Evolutionary conservation across 2,113 vertebrate genomes (phyloP).

Genomic region (Silurus glanis): DNA sequence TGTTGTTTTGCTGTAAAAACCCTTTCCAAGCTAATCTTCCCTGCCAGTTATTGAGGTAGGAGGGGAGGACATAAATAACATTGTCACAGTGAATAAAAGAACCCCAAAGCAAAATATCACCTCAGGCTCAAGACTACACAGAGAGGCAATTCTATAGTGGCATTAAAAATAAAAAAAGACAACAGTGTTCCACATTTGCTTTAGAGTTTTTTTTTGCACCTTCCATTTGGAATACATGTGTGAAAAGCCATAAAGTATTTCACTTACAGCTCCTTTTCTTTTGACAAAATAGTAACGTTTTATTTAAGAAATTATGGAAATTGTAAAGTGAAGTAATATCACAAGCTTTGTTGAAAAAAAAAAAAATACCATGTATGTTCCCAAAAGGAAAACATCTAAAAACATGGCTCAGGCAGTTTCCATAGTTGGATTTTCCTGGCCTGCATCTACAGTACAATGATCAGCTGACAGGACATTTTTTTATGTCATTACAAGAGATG

Average conservation of each 20-base stretch:
- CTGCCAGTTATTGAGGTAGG: not conserved
- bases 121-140: not conserved
- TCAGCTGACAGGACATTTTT: too few species aligned
- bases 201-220: not conserved
- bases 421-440: too few species aligned
- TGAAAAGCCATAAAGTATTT: not conserved
- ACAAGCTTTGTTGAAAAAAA: not conserved
- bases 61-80: not conserved
- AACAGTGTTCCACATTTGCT: not conserved
- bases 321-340: not conserved
- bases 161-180: not conserved
- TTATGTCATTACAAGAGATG: too few species aligned
- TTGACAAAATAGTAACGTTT: not conserved
- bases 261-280: not conserved
- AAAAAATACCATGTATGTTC: not conserved
- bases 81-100: slow-evolving; percentile 5
- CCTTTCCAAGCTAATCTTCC: not conserved
- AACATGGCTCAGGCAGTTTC: not conserved
- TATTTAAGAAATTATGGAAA: not conserved
- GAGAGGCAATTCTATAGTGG: not conserved
- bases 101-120: not conserved
- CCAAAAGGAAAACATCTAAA: not conserved
- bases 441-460: too few species aligned
- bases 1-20: slow-evolving; percentile 10
- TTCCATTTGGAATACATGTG: not conserved